Percentiles rank a stretch among this genome's conserved stretches.
Conservation (phyloP, 2,113 vertebrate species). For the Drymodes brunneopygia region DNA sequence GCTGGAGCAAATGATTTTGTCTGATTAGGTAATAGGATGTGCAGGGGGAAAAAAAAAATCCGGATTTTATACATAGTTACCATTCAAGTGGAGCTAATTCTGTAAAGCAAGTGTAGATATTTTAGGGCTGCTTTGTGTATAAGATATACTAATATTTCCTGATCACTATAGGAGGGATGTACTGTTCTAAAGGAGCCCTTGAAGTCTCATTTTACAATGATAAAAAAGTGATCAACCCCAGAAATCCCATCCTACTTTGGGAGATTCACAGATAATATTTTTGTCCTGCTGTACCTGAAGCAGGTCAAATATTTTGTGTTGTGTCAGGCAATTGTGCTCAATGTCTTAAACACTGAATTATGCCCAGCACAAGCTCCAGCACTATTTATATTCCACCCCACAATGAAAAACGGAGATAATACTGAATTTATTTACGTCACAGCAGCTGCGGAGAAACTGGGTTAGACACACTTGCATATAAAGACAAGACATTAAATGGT, state of each 20-base stretch:
- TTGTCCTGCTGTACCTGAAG: neutral
- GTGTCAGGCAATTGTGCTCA: neutral
- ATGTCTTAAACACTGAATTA: neutral
- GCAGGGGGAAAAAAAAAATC: neutral
- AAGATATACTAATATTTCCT: neutral
- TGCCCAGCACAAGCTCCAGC: neutral
- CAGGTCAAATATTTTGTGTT: neutral
- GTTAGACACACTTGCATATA: constrained; percentile 11
- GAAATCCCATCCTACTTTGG: neutral
- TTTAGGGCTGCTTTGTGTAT: neutral
- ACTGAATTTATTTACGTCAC: constrained; percentile 22
- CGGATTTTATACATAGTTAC: neutral
- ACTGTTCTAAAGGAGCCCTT: neutral
- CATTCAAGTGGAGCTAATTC: neutral
- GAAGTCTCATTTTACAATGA: neutral
- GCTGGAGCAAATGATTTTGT: neutral
- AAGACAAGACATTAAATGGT: constrained; percentile 45
- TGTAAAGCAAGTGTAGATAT: neutral
- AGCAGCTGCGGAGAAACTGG: constrained; percentile 47
- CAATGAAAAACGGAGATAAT: constrained; percentile 4
- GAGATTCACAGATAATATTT: neutral
- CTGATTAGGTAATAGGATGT: neutral
- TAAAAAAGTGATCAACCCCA: neutral
- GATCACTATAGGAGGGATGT: neutral
- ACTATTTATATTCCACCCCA: constrained; percentile 1